Evolutionary conservation across 2,888 invertebrate species (phyloP), one percentile per base, ranked within the genome.

Genomic region (Aricia artaxerxes): DNA sequence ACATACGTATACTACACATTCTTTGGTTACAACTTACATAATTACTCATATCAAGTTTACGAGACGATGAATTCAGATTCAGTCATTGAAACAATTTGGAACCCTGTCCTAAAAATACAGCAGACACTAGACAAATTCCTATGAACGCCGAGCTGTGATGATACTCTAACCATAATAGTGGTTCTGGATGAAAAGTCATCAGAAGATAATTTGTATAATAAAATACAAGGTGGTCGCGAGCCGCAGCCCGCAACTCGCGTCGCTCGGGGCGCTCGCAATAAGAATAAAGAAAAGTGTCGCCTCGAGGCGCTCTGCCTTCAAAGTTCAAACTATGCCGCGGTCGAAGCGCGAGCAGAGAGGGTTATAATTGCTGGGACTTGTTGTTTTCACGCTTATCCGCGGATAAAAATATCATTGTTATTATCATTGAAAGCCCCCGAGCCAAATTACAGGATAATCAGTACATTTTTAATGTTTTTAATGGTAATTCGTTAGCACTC

Each of bases 281-380:
- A 87, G 87, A 87, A 84, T 84, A 85, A 79, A 90, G 90, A 90
- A 88, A 90, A 89, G 87, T 90, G 89, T 88, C 88, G 86, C 85
- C 87, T 85, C 84, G 84, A 84, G 85, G 83, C 85, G 31, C 72
- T n/a, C 72, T 79, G 81, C 78, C 78, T 78, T 64, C 81, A 73
- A 73, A 78, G 73, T 78, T 64, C 81, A 73, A 73, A 78, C 73
- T 49, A 79, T 79, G 64, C 78, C 78, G 60, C 57, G 76, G n/a
- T 40, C 35, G 72, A 77, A 75, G 64, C 76, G 78, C 61, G 61
- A 60, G 78, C 79, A 44, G 60, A 78, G 73, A 80, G 73, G 49
- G 80, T 73, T 61, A 77, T 79, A 72, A 61, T 60, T 79, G 44
- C 61, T 53, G 13, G 40, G 5, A 16, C 53, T 53, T 35, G 53